These are phyloP conservation scores for Tyria jacobaeae DNA, from an alignment of 2,888 invertebrate genomes.

Conservation along the genomic window DNA sequence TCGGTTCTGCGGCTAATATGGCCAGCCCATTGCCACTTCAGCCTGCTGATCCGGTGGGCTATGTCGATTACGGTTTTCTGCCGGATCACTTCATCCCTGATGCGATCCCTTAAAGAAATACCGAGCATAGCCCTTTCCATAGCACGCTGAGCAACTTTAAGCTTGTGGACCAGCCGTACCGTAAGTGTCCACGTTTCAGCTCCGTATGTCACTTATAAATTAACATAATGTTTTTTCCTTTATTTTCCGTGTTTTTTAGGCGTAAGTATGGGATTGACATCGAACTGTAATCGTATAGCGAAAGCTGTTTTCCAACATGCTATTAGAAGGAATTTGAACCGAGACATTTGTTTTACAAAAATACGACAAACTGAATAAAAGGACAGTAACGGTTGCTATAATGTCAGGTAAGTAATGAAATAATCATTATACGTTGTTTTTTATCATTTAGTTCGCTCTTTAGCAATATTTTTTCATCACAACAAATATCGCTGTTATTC, in stretches of 20 bases:
- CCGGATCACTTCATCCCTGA: no score
- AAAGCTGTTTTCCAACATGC: slow-evolving; percentile 24
- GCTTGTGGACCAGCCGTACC: no score
- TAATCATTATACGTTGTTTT: slow-evolving; percentile 19
- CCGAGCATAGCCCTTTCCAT: no score
- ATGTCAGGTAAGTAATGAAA: slow-evolving; percentile 32
- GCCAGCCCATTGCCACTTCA: no score
- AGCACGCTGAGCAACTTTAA: no score
- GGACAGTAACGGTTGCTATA: slow-evolving; percentile 25
- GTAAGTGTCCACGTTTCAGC: no score
- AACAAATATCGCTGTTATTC: no score
- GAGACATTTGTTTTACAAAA: slow-evolving; percentile 31
- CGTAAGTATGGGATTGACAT: slow-evolving; percentile 43
- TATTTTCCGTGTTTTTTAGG: slow-evolving; percentile 44
- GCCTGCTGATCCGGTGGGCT: no score
- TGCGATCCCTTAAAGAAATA: no score
- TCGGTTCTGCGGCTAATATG: no score
- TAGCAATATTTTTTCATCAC: no score
- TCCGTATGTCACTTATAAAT: slow-evolving; percentile 28
- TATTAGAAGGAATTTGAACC: slow-evolving; percentile 50
- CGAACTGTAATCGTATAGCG: slow-evolving; percentile 26
- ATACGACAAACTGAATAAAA: slow-evolving; percentile 36
- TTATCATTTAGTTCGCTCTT: slow-evolving; percentile 2
- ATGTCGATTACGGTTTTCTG: no score
- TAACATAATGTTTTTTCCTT: slow-evolving; percentile 35